phyloP scores from a whole-genome alignment of 2,113 vertebrate species.

The Aviceda subcristata region DNA sequence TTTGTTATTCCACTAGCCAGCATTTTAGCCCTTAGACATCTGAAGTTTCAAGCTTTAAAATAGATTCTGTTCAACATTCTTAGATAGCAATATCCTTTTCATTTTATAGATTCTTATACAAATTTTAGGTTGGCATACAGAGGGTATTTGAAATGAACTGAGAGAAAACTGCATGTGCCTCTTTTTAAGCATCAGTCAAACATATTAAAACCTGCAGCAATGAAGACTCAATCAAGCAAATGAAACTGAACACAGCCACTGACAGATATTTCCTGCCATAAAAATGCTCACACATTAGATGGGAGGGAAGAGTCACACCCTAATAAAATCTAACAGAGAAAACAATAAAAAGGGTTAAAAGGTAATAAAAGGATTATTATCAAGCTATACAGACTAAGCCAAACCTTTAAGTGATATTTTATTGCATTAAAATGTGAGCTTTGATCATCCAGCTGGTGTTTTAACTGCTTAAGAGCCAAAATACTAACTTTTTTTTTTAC shows the following conservation, averaged over 20 bases:
- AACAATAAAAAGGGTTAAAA: conserved; percentile 22
- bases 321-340: background rate
- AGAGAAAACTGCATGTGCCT: accelerated
- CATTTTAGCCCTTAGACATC: background rate
- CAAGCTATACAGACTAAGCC: background rate
- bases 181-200: background rate
- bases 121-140: accelerated
- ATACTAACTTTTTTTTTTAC: background rate
- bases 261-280: conserved; percentile 40
- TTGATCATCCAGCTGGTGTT: background rate
- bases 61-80: background rate
- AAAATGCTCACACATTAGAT: background rate
- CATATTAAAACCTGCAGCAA: background rate
- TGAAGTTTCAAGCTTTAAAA: background rate
- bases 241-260: background rate
- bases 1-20: background rate
- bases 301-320: background rate
- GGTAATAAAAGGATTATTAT: conserved; percentile 10
- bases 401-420: background rate
- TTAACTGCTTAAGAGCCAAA: background rate
- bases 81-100: background rate
- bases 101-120: accelerated
- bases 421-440: background rate
- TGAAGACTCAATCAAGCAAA: background rate
- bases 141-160: background rate